Percentiles rank a stretch among this genome's conserved stretches.
Conservation (phyloP, 2,797 vertebrate species). For the Choloepus didactylus region DNA sequence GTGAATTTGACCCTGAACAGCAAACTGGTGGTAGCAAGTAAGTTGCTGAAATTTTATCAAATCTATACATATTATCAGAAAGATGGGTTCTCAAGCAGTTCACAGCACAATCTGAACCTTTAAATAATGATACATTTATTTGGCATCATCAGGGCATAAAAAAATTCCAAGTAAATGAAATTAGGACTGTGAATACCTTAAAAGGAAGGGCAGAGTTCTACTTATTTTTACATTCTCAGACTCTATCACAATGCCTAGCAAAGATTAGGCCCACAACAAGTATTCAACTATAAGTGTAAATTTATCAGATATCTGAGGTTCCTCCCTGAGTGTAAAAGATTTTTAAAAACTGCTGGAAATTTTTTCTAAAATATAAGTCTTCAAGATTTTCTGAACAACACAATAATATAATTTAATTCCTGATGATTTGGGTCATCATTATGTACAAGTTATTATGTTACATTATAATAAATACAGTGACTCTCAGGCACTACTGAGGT, state of each 20-base stretch:
- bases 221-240: conserved; percentile 57
- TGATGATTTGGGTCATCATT: neutral
- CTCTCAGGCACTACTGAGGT: neutral
- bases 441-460: conserved; percentile 36
- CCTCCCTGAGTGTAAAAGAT: neutral
- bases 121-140: neutral
- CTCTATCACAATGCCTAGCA: neutral
- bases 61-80: neutral
- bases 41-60: neutral
- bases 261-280: neutral
- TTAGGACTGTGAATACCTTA: neutral
- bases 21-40: conserved; percentile 29
- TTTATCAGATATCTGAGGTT: conserved; percentile 18
- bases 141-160: conserved; percentile 4
- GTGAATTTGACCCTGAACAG: conserved; percentile 56
- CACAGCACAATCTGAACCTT: neutral
- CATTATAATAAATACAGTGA: conserved; percentile 10
- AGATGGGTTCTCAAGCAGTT: conserved; percentile 25
- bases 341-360: conserved; percentile 8
- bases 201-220: neutral
- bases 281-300: neutral
- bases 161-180: conserved; percentile 38
- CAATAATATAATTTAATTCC: conserved; percentile 20
- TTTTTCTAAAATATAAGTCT: neutral
- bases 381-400: conserved; percentile 31